Percentiles rank a stretch among this genome's conserved stretches.
Evolutionary conservation across 1,140 invertebrate species (phyloP).

Genomic region (Frieseomelitta varia): DNA sequence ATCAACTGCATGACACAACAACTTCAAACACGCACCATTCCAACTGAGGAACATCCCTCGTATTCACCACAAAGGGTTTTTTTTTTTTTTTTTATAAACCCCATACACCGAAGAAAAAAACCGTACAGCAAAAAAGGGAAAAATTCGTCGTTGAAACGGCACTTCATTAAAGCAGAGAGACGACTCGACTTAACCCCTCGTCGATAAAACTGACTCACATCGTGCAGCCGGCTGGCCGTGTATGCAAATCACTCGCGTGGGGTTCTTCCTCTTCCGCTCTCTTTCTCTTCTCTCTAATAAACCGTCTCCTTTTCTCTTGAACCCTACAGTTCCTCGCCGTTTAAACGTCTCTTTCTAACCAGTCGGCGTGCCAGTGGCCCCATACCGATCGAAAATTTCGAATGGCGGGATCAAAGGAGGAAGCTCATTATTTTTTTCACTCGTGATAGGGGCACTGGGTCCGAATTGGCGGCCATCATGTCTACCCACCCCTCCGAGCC

Average conservation of each 20-base stretch:
- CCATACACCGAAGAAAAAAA: not conserved
- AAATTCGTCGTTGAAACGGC: slow-evolving; percentile 31
- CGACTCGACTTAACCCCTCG: slow-evolving; percentile 70
- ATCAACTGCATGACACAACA: slow-evolving; percentile 7
- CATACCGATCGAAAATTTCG: slow-evolving; percentile 33
- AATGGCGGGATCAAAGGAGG: slow-evolving; percentile 67
- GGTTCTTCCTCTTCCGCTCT: slow-evolving; percentile 64
- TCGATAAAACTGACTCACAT: slow-evolving; percentile 72
- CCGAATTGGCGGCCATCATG: slow-evolving; percentile 76
- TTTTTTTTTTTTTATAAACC: not conserved
- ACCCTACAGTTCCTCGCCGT: not conserved
- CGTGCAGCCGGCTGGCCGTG: slow-evolving; percentile 71
- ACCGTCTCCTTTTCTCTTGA: not conserved
- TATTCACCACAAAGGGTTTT: not conserved
- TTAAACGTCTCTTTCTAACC: not conserved
- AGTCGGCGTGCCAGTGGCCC: slow-evolving; percentile 5
- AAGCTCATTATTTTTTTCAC: slow-evolving; percentile 73
- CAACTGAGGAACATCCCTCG: not conserved
- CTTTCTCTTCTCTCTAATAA: slow-evolving; percentile 7
- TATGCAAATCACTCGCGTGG: slow-evolving; percentile 79
- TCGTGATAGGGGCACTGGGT: slow-evolving; percentile 65
- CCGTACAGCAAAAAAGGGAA: not conserved
- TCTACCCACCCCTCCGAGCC: slow-evolving; percentile 65
- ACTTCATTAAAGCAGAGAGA: slow-evolving; percentile 68
- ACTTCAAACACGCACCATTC: not conserved